Percentiles rank a stretch among this genome's conserved stretches.
phyloP scores from a whole-genome alignment of 2,113 vertebrate genomes.

The Pedetes capensis region DNA sequence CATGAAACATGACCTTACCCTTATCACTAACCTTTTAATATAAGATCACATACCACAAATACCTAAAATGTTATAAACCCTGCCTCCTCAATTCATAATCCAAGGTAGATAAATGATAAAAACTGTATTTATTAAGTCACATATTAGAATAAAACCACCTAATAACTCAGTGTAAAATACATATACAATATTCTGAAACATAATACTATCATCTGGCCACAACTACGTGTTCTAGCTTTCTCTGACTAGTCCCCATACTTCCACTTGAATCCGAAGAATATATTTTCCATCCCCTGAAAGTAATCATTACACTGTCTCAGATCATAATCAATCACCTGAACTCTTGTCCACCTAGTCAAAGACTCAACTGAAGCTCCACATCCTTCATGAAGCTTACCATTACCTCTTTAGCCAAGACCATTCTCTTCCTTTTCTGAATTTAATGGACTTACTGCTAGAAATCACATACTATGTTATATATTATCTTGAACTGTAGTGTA shows the following conservation, averaged over 20 bases:
- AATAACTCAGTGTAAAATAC: background rate
- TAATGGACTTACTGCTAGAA: background rate
- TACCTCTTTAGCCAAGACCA: background rate
- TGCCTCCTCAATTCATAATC: background rate
- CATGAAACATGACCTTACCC: background rate
- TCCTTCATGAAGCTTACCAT: background rate
- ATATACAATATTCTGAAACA: background rate
- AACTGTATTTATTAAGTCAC: background rate
- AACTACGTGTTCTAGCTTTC: background rate
- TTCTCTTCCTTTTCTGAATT: background rate
- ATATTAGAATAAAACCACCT: background rate
- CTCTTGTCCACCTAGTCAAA: background rate
- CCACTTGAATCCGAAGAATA: background rate
- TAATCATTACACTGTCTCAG: background rate
- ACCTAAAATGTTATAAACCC: background rate
- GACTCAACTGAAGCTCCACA: background rate
- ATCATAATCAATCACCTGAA: background rate
- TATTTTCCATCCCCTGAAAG: background rate
- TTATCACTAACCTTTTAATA: background rate
- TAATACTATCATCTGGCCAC: background rate
- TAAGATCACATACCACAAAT: background rate
- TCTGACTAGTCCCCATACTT: background rate
- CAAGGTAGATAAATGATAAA: constrained; percentile 8
- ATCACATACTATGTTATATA: background rate
- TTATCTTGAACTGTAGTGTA: background rate